Conservation (phyloP, 2,113 vertebrate genomes). For the Nothoprocta perdicaria region DNA sequence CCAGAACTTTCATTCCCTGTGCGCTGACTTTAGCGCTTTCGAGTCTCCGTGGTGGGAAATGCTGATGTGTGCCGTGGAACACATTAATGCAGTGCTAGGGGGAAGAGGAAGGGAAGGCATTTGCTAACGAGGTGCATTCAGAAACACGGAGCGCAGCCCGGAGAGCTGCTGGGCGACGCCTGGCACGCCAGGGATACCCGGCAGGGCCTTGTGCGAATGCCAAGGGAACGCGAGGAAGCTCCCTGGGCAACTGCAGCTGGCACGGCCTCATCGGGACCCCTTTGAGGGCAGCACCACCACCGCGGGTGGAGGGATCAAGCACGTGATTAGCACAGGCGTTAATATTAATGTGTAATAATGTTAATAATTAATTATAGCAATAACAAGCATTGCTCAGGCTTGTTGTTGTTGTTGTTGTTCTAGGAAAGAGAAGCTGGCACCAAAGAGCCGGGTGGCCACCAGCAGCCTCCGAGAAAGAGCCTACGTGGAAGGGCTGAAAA, state of each 20-base stretch:
- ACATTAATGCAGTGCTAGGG: background rate
- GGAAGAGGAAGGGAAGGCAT: background rate
- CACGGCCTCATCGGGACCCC: background rate
- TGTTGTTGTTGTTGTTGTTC: background rate
- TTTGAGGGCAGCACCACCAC: background rate
- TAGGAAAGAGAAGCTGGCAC: background rate
- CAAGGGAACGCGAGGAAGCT: background rate
- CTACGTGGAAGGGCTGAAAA: background rate
- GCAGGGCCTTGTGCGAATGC: background rate
- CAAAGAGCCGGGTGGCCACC: background rate
- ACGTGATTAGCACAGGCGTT: background rate
- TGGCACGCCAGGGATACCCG: background rate
- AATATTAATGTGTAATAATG: background rate
- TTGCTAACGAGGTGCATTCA: background rate
- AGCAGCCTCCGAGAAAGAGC: fast-evolving
- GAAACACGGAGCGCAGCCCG: background rate
- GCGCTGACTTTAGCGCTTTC: background rate
- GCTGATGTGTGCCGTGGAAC: background rate
- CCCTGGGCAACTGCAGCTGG: background rate
- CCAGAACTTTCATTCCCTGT: background rate
- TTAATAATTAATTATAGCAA: background rate
- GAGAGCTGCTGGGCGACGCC: background rate
- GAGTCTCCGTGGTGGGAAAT: background rate
- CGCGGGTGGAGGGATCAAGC: background rate
- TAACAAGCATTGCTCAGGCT: background rate